Base-by-base conservation (phyloP, 2,888 invertebrate species). In the Eurytoma californica region DNA sequence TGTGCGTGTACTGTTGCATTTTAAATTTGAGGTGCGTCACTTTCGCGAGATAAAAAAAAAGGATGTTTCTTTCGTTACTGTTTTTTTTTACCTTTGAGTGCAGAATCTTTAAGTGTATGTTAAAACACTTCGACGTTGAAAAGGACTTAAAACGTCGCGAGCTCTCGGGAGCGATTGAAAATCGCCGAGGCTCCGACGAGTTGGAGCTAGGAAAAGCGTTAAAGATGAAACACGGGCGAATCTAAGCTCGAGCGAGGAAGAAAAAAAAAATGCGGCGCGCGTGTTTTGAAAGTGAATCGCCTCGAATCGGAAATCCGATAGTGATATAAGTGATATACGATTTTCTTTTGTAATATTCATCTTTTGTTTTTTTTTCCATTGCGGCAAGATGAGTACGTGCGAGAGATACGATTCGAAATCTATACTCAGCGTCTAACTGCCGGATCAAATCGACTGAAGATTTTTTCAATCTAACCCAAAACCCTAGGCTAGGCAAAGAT, bases 291-390 rank as follows among this genome's bases (percentile, higher is more conserved):
- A 73, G 72, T 73, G 72, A 77, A 69, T 77, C 60, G 70, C 69
- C 70, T 77, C 74, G 80, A 77, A 77, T 74, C 63, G 53, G 70
- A 74, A 74, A 77, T 77, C 61, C 74, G 69, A 80, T 74, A 76
- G 80, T 80, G 77, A 80, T 74, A 77, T 77, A 77, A 80, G 80
- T 74, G 73, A 80, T 77, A 77, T 77, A 74, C 77, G 77, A 80
- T 74, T 80, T 73, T 77, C 61, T 74, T 73, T 67, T 74, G 57
- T 77, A 80, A 74, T 47, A 24, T 69, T 69, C 73, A 58, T 30
- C 53, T 63, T 70, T 65, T 47, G 7, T 14, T 72, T 67, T 60
- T 60, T 80, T 77, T 74, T 66, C 61, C 80, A 70, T 65, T 66
- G 69, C 77, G 77, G 80, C 70, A 74, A 77, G 49, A 77, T 74